Percentiles rank a stretch among this genome's conserved stretches.
Conservation (phyloP, 2,888 invertebrate genomes). For the Pteria penguin region DNA sequence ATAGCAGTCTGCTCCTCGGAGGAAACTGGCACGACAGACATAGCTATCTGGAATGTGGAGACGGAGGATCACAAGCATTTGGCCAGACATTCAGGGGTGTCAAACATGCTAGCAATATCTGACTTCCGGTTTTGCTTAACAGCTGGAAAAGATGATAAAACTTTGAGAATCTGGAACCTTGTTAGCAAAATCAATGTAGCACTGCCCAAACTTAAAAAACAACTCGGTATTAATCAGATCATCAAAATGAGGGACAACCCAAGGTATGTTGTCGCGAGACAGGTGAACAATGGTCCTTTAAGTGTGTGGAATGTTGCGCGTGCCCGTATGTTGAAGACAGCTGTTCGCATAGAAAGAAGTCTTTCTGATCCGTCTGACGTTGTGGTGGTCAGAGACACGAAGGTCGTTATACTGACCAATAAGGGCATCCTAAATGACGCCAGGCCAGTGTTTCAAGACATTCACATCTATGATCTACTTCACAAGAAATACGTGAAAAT, state of each 20-base stretch:
- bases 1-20: constrained; percentile 71
- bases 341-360: constrained; percentile 73
- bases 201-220: constrained; percentile 70
- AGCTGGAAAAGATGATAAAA: constrained; percentile 68
- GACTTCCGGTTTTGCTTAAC: constrained; percentile 76
- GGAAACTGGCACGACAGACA: constrained; percentile 69
- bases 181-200: constrained; percentile 70
- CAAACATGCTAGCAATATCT: constrained; percentile 69
- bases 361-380: constrained; percentile 72
- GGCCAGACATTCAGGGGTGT: constrained; percentile 72
- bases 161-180: constrained; percentile 76
- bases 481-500: constrained; percentile 70
- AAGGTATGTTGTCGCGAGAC: constrained; percentile 73
- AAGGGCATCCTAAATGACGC: constrained; percentile 67
- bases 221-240: constrained; percentile 69
- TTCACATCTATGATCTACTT: constrained; percentile 74
- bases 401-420: constrained; percentile 74
- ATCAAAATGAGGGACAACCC: constrained; percentile 72
- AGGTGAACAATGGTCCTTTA: constrained; percentile 75
- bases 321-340: constrained; percentile 67
- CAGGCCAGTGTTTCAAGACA: constrained; percentile 73
- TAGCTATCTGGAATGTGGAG: constrained; percentile 78
- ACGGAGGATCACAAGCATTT: constrained; percentile 79
- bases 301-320: constrained; percentile 77
- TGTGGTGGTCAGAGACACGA: constrained; percentile 71